Evolutionary conservation across 1,140 invertebrate species (phyloP).

Genomic region (Chionoecetes opilio): DNA sequence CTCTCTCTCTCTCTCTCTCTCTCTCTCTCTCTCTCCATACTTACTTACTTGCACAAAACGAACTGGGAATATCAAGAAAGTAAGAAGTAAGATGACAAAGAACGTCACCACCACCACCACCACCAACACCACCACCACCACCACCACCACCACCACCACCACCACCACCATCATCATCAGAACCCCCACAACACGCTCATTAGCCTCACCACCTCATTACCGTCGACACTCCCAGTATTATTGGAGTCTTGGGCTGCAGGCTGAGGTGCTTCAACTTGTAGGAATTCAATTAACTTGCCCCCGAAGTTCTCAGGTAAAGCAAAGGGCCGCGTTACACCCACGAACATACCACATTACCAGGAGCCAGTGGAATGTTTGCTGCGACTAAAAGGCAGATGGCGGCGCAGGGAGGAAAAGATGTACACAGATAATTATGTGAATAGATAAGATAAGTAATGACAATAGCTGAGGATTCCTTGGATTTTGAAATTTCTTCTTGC

Average conservation of each 20-base stretch:
- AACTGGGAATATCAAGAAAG: neutral
- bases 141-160: neutral
- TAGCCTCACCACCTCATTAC: conserved; percentile 13
- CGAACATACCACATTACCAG: neutral
- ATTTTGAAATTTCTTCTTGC: neutral
- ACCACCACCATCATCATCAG: neutral
- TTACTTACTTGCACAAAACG: neutral
- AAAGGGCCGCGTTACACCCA: neutral
- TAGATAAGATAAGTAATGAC: neutral
- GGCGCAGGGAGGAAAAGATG: neutral
- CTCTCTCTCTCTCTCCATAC: neutral
- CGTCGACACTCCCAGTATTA: neutral
- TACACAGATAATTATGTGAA: neutral
- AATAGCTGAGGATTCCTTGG: neutral
- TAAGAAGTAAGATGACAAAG: neutral
- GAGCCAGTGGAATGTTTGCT: neutral
- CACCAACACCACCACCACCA: neutral
- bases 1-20: neutral
- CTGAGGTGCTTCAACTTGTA: neutral
- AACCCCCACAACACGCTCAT: neutral
- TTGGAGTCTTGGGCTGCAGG: neutral
- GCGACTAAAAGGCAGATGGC: neutral
- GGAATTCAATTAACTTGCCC: neutral
- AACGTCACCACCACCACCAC: conserved; percentile 24
- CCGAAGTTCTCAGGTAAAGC: neutral